These are phyloP conservation scores for Antigone vipio DNA, from an alignment of 2,113 vertebrate genomes.

Conservation along the genomic window DNA sequence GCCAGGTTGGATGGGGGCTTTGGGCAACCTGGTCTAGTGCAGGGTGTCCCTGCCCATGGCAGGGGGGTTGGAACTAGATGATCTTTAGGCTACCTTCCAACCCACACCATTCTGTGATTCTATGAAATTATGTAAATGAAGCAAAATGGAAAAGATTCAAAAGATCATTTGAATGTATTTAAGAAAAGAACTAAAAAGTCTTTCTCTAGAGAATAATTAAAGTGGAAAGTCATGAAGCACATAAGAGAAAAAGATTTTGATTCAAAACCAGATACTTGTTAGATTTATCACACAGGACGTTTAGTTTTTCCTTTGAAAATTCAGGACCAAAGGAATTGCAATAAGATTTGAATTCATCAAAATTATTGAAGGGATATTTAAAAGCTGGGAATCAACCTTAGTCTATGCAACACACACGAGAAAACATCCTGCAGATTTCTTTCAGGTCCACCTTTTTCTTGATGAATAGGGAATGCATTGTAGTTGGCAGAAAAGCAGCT, in stretches of 20 bases:
- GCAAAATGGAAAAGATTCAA: not conserved
- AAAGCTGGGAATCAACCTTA: not conserved
- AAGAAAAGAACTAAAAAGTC: not conserved
- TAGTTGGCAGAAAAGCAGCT: not conserved
- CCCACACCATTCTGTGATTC: too few species aligned
- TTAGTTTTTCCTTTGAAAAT: slow-evolving; percentile 20
- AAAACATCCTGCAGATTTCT: slow-evolving; percentile 6
- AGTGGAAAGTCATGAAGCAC: not conserved
- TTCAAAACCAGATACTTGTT: slow-evolving; percentile 13
- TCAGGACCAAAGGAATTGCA: not conserved
- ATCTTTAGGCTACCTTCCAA: too few species aligned
- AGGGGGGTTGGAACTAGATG: too few species aligned
- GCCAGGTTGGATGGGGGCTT: too few species aligned
- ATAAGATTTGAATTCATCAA: not conserved
- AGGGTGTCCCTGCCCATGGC: too few species aligned
- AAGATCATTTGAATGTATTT: not conserved
- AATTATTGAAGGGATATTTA: not conserved
- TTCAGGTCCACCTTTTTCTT: not conserved
- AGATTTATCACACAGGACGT: not conserved
- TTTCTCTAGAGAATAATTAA: not conserved
- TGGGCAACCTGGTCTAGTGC: too few species aligned
- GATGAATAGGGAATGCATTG: not conserved
- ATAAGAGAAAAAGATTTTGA: not conserved
- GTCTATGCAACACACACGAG: rapidly evolving
- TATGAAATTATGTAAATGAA: slow-evolving; percentile 5